Evolutionary conservation across 2,888 invertebrate species (phyloP).

Genomic region (Hetaerina titia): DNA sequence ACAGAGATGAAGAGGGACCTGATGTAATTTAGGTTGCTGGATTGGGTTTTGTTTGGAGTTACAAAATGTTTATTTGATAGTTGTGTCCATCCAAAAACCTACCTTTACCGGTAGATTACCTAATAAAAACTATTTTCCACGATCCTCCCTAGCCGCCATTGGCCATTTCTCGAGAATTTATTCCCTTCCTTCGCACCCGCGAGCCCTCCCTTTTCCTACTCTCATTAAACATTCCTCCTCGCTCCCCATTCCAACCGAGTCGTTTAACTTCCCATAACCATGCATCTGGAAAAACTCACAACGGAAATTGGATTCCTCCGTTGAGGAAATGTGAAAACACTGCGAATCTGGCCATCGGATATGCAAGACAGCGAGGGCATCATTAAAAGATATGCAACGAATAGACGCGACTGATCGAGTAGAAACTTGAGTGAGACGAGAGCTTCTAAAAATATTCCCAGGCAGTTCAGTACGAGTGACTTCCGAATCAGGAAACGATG

Average conservation of each 20-base stretch:
- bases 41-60: too few species aligned
- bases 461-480: background rate
- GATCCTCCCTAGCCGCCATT: too few species aligned
- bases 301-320: background rate
- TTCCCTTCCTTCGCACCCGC: background rate
- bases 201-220: background rate
- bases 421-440: too few species aligned
- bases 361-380: background rate
- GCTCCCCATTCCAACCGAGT: background rate
- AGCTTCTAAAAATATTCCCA: background rate
- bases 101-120: too few species aligned
- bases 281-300: background rate
- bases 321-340: background rate
- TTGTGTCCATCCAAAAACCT: too few species aligned
- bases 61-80: too few species aligned
- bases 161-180: background rate
- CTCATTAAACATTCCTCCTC: background rate
- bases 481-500: too few species aligned
- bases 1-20: too few species aligned
- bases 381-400: background rate
- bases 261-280: background rate
- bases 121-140: too few species aligned
- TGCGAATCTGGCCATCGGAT: background rate
- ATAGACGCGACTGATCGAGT: background rate
- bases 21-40: too few species aligned